Base-by-base conservation (phyloP, 1,140 invertebrate species). In the Artemia franciscana region DNA sequence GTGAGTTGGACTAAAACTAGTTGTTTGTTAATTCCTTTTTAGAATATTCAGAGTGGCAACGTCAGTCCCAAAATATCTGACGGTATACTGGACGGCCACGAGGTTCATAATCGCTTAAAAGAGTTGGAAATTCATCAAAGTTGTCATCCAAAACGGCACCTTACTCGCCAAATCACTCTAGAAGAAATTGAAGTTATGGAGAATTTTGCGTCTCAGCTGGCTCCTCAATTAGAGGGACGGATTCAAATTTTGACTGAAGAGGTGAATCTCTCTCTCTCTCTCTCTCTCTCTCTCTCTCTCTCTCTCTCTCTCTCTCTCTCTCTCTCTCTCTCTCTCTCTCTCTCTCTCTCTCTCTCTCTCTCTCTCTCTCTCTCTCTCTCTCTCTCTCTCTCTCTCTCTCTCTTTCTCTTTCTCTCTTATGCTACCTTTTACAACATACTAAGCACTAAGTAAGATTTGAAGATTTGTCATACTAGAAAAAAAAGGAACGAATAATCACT, bases 211-310 rank as follows among this genome's bases (percentile, higher is more conserved):
- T 88, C 85, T 71, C 81, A 83, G 51, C 71, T 89, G 61, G 79
- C 82, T 18, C 86, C 86, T 0, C 80, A 80, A 68, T 69, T 84
- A 7, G 85, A 88, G 67, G 81, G 84, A 66, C 75, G 86, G 68
- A 88, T 89, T 62, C 73, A 85, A n/a, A 71, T 83, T 28, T 74
- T 85, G 26, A 81, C 79, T 66, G 81, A 77, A 62, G 81, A 84
- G 75, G 82, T 84, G 67, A 66, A 67, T n/a, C n/a, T n/a, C n/a
- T n/a, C n/a, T n/a, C n/a, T n/a, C n/a, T n/a, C n/a, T n/a, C n/a
- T n/a, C n/a, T n/a, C n/a, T n/a, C n/a, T n/a, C n/a, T n/a, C n/a
- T n/a, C n/a, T n/a, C n/a, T n/a, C n/a, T n/a, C n/a, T n/a, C n/a
- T n/a, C n/a, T n/a, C n/a, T n/a, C n/a, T n/a, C n/a, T n/a, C n/a